Evolutionary conservation across 2,888 invertebrate genomes (phyloP), one percentile per base, ranked within the genome.

Genomic region (Stegophylla sp.): DNA sequence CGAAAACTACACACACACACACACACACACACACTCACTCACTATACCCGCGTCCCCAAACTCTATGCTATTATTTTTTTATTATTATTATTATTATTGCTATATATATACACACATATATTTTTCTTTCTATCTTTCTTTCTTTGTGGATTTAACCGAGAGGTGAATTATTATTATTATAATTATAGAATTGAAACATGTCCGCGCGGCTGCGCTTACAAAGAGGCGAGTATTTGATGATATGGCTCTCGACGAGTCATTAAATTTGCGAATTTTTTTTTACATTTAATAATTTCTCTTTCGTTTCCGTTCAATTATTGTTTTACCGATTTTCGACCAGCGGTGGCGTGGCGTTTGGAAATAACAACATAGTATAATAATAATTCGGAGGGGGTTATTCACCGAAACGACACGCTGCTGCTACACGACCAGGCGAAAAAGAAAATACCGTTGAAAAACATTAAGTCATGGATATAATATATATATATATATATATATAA

Each of bases 171-270:
- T 56, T 20, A 56, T 23, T 56, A 69, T 51, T 51, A n/a, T 69
- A 51, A 48, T 51, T 69, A 69, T 51, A 51, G 41, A 69, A 28
- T 13, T 12, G 28, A 51, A 28, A 69, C n/a, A 28, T 69, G 48
- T n/a, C 26, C 7, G 26, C 7, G 26, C 20, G 20, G 5, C 12
- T 41, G 43, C 41, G 13, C 48, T 4, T 10, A 34, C 34, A 34
- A n/a, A n/a, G 20, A 56, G 43, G 43, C 41, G 43, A 43, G 56
- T 59, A 59, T 72, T 72, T 72, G 56, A 72, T 59, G 56, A 72
- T 28, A 10, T 9, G 20, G 10, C 43, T 23, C 9, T 69, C n/a
- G 51, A 13, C 51, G 51, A n/a, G 51, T n/a, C 7, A 51, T 20
- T 43, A 43, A 48, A 69, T 34, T 34, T 51, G 20, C 48, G 26